Evolutionary conservation across 1,140 invertebrate species (phyloP), one percentile per base, ranked within the genome.

Genomic region (Gryllus bimaculatus): DNA sequence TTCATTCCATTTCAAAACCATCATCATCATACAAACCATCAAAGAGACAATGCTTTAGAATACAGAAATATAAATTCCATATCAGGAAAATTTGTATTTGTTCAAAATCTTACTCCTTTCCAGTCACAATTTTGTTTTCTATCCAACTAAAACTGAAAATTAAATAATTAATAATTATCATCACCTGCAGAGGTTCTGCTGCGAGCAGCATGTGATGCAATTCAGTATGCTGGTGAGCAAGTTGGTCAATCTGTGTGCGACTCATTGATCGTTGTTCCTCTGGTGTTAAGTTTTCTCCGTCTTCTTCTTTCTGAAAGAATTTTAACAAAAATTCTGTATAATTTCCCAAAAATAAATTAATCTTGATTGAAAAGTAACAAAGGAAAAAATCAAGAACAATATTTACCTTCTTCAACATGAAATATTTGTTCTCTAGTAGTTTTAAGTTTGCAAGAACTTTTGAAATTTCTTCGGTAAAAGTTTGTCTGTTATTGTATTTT

Each of bases 401-500:
- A 39, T 66, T 79, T 75, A 80, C 80, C 78, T 80, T 79, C 13
- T 80, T 80, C 73, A 66, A 76, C 12, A 80, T 54, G 73, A 83
- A 81, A 78, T 79, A 83, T 47, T 81, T 74, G 39, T 82, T 81
- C 78, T 83, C 82, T 12, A 81, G 80, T 48, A 39, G 54, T 26
- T 79, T 81, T 48, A 83, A 78, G 48, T 81, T 80, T 1, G 79
- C 20, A 21, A 83, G 76, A 75, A 81, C 81, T 21, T 80, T 54
- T 10, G 75, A 73, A 20, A 83, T 77, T 81, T 83, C 83, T 7
- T 79, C 73, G 10, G 78, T 76, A 80, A 83, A 83, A 82, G 82
- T 82, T 26, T 78, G 47, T 7, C 82, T 82, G 77, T 83, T 83
- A 12, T 82, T 75, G 48, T 81, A 74, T 80, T 83, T 83, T 21